These are phyloP conservation scores for Mimas tiliae DNA, from an alignment of 2,888 invertebrate genomes.

Conservation along the genomic window DNA sequence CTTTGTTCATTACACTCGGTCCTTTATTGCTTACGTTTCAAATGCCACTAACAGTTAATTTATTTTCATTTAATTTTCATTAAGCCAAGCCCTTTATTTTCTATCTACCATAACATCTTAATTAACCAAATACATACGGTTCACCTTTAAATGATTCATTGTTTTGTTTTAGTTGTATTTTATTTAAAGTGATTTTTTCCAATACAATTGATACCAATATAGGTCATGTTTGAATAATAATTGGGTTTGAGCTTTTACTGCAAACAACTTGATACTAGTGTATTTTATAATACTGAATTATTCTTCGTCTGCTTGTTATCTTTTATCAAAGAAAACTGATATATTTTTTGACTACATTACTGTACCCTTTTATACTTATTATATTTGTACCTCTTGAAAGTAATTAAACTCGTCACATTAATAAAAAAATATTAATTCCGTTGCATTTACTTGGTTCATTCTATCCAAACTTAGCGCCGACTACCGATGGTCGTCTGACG, in stretches of 20 bases:
- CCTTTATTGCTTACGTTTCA: slow-evolving; percentile 57
- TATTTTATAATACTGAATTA: too few relatives aligned
- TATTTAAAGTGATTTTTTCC: neutral
- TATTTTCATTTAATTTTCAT: slow-evolving; percentile 55
- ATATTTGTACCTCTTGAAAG: too few relatives aligned
- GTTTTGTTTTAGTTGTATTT: neutral
- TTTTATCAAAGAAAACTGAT: too few relatives aligned
- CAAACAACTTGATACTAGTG: too few relatives aligned
- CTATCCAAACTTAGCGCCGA: too few relatives aligned
- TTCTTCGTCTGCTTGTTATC: too few relatives aligned
- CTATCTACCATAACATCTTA: slow-evolving; percentile 12
- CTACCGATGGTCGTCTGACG: too few relatives aligned
- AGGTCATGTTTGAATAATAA: neutral
- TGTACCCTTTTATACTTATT: too few relatives aligned
- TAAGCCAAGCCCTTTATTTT: slow-evolving; percentile 21
- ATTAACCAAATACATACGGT: slow-evolving; percentile 16
- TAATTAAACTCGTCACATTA: too few relatives aligned
- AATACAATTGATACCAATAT: neutral
- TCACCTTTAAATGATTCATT: neutral
- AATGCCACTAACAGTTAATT: slow-evolving; percentile 58
- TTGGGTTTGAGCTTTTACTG: neutral
- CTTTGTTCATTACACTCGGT: slow-evolving; percentile 58
- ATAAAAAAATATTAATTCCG: too few relatives aligned
- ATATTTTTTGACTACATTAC: too few relatives aligned
- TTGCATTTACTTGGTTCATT: too few relatives aligned